These are phyloP conservation scores for Lasius fuliginosus DNA, from an alignment of 2,888 invertebrate genomes.

Conservation along the genomic window DNA sequence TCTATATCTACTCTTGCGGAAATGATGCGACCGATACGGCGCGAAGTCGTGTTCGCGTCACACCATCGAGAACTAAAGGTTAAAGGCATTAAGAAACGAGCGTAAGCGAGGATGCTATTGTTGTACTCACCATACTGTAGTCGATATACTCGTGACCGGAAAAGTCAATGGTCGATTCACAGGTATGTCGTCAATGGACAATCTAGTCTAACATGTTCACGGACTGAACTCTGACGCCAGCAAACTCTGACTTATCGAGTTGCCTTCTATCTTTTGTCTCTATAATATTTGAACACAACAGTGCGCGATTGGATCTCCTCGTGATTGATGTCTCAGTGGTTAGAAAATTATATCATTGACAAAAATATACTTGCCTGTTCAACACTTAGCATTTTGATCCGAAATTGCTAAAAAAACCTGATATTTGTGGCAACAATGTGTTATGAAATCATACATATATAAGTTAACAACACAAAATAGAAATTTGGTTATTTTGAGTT, in stretches of 20 bases:
- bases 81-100: conserved; percentile 49
- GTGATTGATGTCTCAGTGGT: background rate
- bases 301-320: background rate
- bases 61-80: conserved; percentile 36
- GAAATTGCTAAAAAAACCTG: background rate
- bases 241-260: conserved; percentile 41
- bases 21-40: conserved; percentile 18
- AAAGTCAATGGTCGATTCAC: conserved; percentile 51
- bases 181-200: conserved; percentile 47
- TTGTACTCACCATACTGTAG: background rate
- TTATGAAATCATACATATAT: background rate
- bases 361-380: background rate
- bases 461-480: background rate
- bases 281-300: background rate
- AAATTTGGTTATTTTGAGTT: background rate
- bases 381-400: background rate
- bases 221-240: conserved; percentile 5
- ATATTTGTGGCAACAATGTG: background rate
- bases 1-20: conserved; percentile 20
- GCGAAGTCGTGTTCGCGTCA: conserved; percentile 39
- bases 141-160: conserved; percentile 18
- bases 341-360: background rate
- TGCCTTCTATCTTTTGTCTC: background rate
- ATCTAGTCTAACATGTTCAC: background rate
- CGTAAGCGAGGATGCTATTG: conserved; percentile 42